A percentile compares a stretch with the other conserved stretches of the same genome.
phyloP scores from a whole-genome alignment of 2,797 vertebrate genomes.

The Bradypodion ventrale region DNA sequence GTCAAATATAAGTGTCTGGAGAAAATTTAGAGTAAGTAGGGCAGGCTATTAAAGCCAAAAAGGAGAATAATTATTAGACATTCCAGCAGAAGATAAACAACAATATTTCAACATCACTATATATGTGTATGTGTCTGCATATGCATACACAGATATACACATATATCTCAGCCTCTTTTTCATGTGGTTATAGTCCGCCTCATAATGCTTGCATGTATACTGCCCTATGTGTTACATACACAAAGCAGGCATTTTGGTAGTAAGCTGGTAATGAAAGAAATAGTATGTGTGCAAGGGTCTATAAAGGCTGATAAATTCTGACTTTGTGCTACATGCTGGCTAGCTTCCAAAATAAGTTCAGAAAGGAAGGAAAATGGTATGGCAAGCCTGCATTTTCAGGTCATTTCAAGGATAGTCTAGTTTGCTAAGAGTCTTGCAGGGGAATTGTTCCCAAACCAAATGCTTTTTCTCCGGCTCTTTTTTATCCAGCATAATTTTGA shows the following conservation, averaged over 20 bases:
- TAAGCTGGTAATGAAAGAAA: slow-evolving; percentile 37
- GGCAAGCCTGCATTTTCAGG: slow-evolving; percentile 53
- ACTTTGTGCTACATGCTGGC: slow-evolving; percentile 49
- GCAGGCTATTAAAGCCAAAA: neutral
- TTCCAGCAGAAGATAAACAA: slow-evolving; percentile 24
- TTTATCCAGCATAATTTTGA: too few relatives aligned
- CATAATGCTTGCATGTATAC: slow-evolving; percentile 43
- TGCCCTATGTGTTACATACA: slow-evolving; percentile 35
- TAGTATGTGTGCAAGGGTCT: slow-evolving; percentile 13
- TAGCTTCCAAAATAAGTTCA: slow-evolving; percentile 59
- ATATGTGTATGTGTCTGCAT: neutral
- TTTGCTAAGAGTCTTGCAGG: slow-evolving; percentile 49
- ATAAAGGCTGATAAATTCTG: slow-evolving; percentile 25
- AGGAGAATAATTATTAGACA: slow-evolving; percentile 23
- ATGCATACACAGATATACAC: fast-evolving
- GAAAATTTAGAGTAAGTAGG: neutral
- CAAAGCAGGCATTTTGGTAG: slow-evolving; percentile 38
- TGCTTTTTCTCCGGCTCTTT: neutral
- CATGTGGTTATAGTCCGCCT: slow-evolving; percentile 50
- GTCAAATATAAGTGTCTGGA: neutral
- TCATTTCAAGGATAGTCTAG: slow-evolving; percentile 53
- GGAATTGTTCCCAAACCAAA: neutral
- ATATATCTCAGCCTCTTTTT: slow-evolving; percentile 44
- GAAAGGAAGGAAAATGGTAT: slow-evolving; percentile 62
- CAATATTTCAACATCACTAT: slow-evolving; percentile 25